Evolutionary conservation across 92 coral and sea anemone genomes (phyloP), one percentile per base, ranked within the genome.

Genomic region (Paragorgia papillata): DNA sequence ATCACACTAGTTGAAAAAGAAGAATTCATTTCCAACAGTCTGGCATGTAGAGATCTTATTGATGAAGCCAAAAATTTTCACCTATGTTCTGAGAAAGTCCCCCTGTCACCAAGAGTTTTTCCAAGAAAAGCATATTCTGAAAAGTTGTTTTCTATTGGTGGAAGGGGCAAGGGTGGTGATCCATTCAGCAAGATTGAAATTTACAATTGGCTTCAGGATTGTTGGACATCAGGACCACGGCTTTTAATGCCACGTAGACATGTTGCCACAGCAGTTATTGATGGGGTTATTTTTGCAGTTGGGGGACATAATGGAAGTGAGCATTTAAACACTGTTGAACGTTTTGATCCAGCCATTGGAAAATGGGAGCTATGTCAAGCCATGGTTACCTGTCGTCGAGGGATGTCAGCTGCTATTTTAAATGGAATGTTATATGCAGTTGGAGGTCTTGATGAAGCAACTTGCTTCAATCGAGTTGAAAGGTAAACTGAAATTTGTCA

Each of bases 241-340:
- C 83, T 94, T 34, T 84, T 92, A 0, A 94, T 91, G 10, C 92
- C 98, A 17, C 79, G 98, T 35, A 79, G 98, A 17, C 98, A 94
- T 82, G 98, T 94, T 29, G 98, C 98, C 0, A 92, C 92, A 49
- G 89, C 97, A 1, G 88, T 89, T 35, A 78, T 91, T 17, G 81
- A 79, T 27, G 96, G 91, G 14, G 84, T 67, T 55, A 93, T 94
- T 24, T 94, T 84, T 89, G 98, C 98, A n/a, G 90, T 94, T 56
- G 98, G 98, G 19, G 98, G 98, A 20, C 98, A 94, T 66, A 96
- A 94, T 80, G 98, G 98, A 1, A 75, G 79, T 7, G 88, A 94
- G 69, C 98, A 94, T 62, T 79, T 94, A 37, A 94, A 89, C 65
- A 83, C 91, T 69, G 98, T 94, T 31, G 98, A 94, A 57, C 86